Evolutionary conservation across 1,140 invertebrate species (phyloP).

Genomic region (Pachyrhynchus sulphureomaculatus): DNA sequence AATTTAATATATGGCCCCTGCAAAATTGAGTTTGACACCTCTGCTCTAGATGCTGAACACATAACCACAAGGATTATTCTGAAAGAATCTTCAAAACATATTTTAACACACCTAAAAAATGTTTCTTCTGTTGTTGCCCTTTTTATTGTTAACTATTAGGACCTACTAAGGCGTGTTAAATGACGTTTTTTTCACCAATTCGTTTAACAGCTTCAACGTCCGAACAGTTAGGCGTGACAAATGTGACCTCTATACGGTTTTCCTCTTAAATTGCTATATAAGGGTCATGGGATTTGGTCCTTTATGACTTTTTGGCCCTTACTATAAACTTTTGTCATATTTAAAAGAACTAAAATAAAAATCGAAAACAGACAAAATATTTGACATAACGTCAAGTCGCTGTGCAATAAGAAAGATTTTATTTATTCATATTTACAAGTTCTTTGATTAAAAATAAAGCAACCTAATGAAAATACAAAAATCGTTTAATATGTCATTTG

Average conservation of each 20-base stretch:
- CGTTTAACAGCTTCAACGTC: slow-evolving; percentile 5
- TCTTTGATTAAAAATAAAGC: too few species aligned
- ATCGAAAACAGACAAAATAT: background rate
- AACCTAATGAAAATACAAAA: too few species aligned
- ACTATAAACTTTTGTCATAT: background rate
- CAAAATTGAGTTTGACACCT: too few species aligned
- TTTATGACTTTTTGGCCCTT: background rate
- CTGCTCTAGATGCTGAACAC: too few species aligned
- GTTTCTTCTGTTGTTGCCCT: background rate
- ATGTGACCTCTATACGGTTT: background rate
- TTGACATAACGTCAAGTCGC: background rate
- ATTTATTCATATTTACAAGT: too few species aligned
- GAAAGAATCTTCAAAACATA: too few species aligned
- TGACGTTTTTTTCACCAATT: slow-evolving; percentile 3
- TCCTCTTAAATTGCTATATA: background rate
- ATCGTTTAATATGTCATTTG: too few species aligned
- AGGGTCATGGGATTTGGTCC: slow-evolving; percentile 4
- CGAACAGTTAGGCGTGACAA: slow-evolving; percentile 10
- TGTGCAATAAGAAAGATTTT: too few species aligned
- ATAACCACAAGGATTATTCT: too few species aligned
- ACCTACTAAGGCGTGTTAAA: slow-evolving; percentile 1
- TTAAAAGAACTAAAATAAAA: background rate
- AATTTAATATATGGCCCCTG: too few species aligned
- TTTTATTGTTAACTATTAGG: background rate
- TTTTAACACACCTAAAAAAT: too few species aligned